phyloP scores from a whole-genome alignment of 2,888 invertebrate genomes.

The Philereme vetulata region DNA sequence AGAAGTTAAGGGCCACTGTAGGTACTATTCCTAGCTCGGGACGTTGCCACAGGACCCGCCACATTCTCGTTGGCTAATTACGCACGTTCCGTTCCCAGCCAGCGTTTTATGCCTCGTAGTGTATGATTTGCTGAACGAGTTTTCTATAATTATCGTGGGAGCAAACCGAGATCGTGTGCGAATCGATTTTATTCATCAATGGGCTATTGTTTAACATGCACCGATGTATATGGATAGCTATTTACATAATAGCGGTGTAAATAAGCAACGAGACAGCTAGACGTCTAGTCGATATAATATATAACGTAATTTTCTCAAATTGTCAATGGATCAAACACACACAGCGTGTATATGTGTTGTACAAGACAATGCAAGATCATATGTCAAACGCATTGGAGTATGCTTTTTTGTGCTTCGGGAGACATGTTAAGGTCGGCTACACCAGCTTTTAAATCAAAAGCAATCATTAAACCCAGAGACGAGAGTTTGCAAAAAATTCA shows the following conservation, averaged over 20 bases:
- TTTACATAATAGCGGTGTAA: slow-evolving; percentile 8
- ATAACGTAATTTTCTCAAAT: slow-evolving; percentile 24
- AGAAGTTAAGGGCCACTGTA: slow-evolving; percentile 66
- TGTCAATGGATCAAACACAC: no score
- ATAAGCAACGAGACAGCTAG: slow-evolving; percentile 2
- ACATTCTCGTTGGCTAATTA: slow-evolving; percentile 81
- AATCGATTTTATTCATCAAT: slow-evolving; percentile 57
- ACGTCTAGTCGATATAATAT: slow-evolving; percentile 4
- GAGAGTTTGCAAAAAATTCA: no score
- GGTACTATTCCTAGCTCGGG: slow-evolving; percentile 68
- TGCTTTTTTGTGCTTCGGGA: no score
- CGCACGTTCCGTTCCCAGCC: slow-evolving; percentile 74
- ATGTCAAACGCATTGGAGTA: no score
- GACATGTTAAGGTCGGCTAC: no score
- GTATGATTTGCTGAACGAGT: slow-evolving; percentile 77
- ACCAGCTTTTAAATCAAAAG: no score
- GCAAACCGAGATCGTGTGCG: slow-evolving; percentile 60
- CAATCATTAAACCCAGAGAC: no score
- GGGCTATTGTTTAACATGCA: slow-evolving; percentile 47
- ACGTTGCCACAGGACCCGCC: slow-evolving; percentile 67
- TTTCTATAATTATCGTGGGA: slow-evolving; percentile 78
- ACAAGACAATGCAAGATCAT: no score
- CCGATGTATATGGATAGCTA: slow-evolving; percentile 1
- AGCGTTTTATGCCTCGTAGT: slow-evolving; percentile 76
- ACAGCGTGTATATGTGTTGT: no score